A percentile compares a stretch with the other conserved stretches of the same genome.
These are phyloP conservation scores for Allophyes oxyacanthae DNA, from an alignment of 2,888 invertebrate species.

Conservation along the genomic window DNA sequence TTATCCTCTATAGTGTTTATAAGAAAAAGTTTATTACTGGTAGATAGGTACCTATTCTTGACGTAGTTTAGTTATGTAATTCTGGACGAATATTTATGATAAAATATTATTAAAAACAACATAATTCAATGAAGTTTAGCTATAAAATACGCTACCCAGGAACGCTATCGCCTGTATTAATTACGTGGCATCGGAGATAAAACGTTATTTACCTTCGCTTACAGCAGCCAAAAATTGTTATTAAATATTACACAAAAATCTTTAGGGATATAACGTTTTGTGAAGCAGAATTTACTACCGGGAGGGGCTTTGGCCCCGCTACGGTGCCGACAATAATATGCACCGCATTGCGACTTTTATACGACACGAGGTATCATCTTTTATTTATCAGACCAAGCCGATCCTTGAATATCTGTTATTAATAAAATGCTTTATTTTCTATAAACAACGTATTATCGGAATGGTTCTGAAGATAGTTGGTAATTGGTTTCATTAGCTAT, in stretches of 20 bases:
- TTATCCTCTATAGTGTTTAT: too few species aligned
- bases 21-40: too few species aligned
- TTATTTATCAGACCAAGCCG: slow-evolving; percentile 26
- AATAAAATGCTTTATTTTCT: background rate
- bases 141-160: background rate
- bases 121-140: background rate
- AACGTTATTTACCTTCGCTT: slow-evolving; percentile 1
- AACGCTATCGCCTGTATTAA: background rate
- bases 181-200: background rate
- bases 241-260: slow-evolving; percentile 31
- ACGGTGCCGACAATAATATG: slow-evolving; percentile 46
- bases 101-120: too few species aligned
- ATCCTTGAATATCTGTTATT: slow-evolving; percentile 7
- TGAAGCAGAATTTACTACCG: slow-evolving; percentile 52
- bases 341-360: slow-evolving; percentile 65
- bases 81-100: too few species aligned
- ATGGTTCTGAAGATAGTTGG: too few species aligned
- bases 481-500: too few species aligned
- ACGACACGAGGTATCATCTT: slow-evolving; percentile 32
- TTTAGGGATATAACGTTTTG: slow-evolving; percentile 45
- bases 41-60: too few species aligned
- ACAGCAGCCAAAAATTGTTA: slow-evolving; percentile 5
- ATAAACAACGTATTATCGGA: too few species aligned
- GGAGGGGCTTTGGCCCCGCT: slow-evolving; percentile 45
- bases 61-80: too few species aligned